Conservation (phyloP, 2,113 vertebrate genomes). For the Tamias sibiricus region DNA sequence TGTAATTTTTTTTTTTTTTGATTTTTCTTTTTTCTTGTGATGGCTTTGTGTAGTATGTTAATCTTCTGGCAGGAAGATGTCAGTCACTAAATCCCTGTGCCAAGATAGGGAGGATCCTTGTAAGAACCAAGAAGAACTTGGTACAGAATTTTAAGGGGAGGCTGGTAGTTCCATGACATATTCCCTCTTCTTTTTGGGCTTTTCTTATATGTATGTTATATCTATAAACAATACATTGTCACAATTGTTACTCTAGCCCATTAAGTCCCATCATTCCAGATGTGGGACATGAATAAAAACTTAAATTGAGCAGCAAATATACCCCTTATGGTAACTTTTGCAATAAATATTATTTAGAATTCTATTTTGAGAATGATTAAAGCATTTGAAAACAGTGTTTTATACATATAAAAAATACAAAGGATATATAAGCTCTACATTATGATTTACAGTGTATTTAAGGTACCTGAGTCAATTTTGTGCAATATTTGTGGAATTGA, state of each 20-base stretch:
- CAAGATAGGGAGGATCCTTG: not conserved
- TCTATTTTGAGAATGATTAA: not conserved
- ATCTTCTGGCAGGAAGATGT: not conserved
- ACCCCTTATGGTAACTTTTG: not conserved
- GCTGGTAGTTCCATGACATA: not conserved
- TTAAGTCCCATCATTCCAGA: not conserved
- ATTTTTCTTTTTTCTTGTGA: too few relatives aligned
- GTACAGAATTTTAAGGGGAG: not conserved
- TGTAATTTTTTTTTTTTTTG: not conserved
- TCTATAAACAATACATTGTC: not conserved
- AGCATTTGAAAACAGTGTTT: not conserved
- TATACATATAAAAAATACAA: not conserved
- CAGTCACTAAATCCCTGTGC: not conserved
- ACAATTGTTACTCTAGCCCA: not conserved
- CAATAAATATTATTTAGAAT: not conserved
- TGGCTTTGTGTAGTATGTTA: not conserved
- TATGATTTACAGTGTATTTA: not conserved
- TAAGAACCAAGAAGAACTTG: not conserved
- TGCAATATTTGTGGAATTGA: not conserved
- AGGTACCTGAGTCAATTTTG: not conserved
- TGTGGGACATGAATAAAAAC: not conserved
- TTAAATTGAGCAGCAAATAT: not conserved
- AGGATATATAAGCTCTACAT: not conserved
- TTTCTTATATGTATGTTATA: not conserved
- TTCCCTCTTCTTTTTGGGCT: not conserved